Evolutionary conservation across 2,797 vertebrate species (phyloP).

Genomic region (Semotilus atromaculatus): DNA sequence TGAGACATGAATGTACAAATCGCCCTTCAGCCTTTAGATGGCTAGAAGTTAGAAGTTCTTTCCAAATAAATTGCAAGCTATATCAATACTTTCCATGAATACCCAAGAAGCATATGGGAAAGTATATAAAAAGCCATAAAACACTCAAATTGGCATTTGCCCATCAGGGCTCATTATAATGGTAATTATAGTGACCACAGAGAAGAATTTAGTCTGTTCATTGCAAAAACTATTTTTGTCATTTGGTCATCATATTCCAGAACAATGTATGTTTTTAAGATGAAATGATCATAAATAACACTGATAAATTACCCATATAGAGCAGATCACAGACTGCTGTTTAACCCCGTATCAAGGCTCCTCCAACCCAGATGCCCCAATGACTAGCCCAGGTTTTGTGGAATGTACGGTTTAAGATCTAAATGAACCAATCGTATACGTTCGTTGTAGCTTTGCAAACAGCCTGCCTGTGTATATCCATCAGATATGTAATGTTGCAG

Average conservation of each 20-base stretch:
- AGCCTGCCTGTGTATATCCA: conserved; percentile 36
- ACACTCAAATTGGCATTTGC: conserved; percentile 5
- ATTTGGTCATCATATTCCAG: conserved; percentile 40
- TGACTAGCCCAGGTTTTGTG: conserved; percentile 56
- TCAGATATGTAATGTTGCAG: conserved; percentile 48
- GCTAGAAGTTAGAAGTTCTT: not conserved
- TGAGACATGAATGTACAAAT: not conserved
- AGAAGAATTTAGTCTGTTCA: not conserved
- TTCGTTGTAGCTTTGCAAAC: conserved; percentile 13
- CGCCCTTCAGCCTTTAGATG: not conserved
- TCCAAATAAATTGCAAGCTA: conserved; percentile 4
- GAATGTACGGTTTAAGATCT: conserved; percentile 60
- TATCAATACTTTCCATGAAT: conserved; percentile 2
- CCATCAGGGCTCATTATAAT: conserved; percentile 11
- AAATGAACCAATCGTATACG: conserved; percentile 51
- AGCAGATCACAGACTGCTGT: conserved; percentile 8
- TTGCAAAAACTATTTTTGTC: conserved; percentile 1
- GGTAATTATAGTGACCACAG: conserved; percentile 21
- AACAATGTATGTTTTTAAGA: conserved; percentile 31
- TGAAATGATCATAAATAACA: conserved; percentile 43
- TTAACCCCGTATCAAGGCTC: conserved; percentile 13
- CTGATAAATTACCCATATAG: conserved; percentile 34
- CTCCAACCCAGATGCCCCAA: conserved; percentile 44
- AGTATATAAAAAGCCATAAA: conserved; percentile 10
- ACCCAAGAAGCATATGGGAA: not conserved